Conservation (phyloP, 2,113 vertebrate species). For the Gadus chalcogrammus region DNA sequence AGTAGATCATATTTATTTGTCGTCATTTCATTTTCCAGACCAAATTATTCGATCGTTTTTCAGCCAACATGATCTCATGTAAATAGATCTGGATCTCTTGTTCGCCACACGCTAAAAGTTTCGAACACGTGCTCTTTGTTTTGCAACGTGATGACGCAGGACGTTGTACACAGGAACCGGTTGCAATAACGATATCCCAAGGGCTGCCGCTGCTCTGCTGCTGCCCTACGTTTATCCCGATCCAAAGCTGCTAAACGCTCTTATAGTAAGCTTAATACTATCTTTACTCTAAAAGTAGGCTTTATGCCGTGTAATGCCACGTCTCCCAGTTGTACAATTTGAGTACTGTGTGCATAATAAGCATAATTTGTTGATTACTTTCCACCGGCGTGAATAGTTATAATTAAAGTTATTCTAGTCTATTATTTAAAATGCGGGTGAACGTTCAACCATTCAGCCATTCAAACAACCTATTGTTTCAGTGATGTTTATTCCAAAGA, state of each 20-base stretch:
- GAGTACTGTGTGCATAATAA: too few species aligned
- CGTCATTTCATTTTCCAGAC: background rate
- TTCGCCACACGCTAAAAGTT: background rate
- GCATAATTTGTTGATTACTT: too few species aligned
- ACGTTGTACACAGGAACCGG: slow-evolving; percentile 43
- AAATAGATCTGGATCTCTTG: too few species aligned
- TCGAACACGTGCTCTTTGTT: slow-evolving; percentile 48
- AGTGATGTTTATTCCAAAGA: too few species aligned
- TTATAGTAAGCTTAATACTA: too few species aligned
- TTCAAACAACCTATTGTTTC: too few species aligned
- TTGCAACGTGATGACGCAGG: slow-evolving; percentile 56
- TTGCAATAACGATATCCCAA: slow-evolving; percentile 20
- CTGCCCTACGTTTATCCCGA: background rate
- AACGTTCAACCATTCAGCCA: too few species aligned
- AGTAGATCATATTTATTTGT: background rate
- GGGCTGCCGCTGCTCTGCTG: background rate
- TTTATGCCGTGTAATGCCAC: background rate
- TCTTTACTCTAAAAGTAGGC: background rate
- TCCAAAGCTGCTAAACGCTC: background rate
- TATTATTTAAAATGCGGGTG: too few species aligned
- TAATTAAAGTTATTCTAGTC: too few species aligned
- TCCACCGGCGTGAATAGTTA: too few species aligned
- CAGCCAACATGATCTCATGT: background rate
- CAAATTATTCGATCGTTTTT: background rate
- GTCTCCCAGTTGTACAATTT: background rate